Evolutionary conservation across 2,113 vertebrate genomes (phyloP).

Genomic region (Pheucticus melanocephalus): DNA sequence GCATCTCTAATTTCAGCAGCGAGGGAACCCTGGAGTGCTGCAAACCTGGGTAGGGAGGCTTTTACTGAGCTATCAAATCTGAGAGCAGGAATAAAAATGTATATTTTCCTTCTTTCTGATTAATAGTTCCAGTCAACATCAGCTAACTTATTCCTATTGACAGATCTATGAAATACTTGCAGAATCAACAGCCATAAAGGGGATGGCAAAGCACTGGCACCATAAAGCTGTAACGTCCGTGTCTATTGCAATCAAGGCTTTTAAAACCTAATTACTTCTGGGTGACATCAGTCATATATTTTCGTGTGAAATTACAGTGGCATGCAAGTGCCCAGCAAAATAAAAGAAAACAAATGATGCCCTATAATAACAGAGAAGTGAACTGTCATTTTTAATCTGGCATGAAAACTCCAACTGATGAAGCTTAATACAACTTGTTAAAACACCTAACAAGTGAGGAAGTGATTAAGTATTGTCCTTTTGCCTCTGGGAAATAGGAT

Average conservation of each 20-base stretch:
- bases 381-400: conserved; percentile 68
- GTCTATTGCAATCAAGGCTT: conserved; percentile 66
- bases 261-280: conserved; percentile 73
- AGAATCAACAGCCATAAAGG: conserved; percentile 62
- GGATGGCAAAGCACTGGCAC: conserved; percentile 19
- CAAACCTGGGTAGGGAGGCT: background rate
- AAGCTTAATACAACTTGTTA: conserved; percentile 69
- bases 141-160: conserved; percentile 65
- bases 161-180: conserved; percentile 69
- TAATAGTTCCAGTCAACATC: conserved; percentile 58
- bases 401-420: conserved; percentile 46
- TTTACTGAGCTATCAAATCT: background rate
- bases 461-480: conserved; percentile 65
- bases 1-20: background rate
- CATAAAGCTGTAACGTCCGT: conserved; percentile 43
- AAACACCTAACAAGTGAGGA: conserved; percentile 65
- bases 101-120: conserved; percentile 41
- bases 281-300: conserved; percentile 69
- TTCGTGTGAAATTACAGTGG: conserved; percentile 58
- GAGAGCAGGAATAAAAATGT: background rate
- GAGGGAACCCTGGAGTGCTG: background rate
- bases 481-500: conserved; percentile 57
- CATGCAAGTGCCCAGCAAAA: conserved; percentile 49
- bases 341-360: conserved; percentile 68
- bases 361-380: conserved; percentile 50